Evolutionary conservation across 1,140 invertebrate species (phyloP), one percentile per base, ranked within the genome.

Genomic region (Musca domestica): DNA sequence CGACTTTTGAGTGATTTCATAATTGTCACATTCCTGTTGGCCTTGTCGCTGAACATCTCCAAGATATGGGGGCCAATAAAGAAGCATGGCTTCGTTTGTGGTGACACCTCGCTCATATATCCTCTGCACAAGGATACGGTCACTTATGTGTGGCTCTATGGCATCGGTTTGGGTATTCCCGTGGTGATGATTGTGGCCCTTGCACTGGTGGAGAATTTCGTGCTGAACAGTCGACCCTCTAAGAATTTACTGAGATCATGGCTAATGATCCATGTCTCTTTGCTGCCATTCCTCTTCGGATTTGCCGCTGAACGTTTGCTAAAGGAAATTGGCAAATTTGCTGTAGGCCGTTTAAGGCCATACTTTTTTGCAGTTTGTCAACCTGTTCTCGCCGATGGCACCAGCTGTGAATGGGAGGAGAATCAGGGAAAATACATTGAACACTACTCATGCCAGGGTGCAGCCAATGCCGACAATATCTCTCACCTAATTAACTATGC

Each of bases 31-130:
- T 41, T 41, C 4, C 10, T 41, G 34, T 12, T 41, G 34, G 34
- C 5, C 4, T 10, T 41, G 10, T 5, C 34, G 34, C 10, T 41
- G 34, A 41, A 41, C 12, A 12, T 41, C 10, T 12, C 34, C 4
- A 41, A 47, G 1, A 6, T 78, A 9, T 71, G 61, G 67, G 30
- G 88, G 6, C 81, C 86, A 30, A 92, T 95, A 0, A 94, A 89
- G 82, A 84, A 93, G 68, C 85, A 95, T 66, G 96, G 96, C 10
- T 98, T 98, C 84, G 98, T 93, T 83, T 98, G 96, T 84, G 89
- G 95, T 79, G 96, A 98, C 84, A 91, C 96, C 75, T 91, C 92
- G 46, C 86, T 98, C 25, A 88, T 88, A 73, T 93, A 97, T 83
- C 95, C 95, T 4, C 92, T 87, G 77, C 85, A 87, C 65, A 82